These are phyloP conservation scores for Drosophila robusta DNA, from an alignment of 2,888 invertebrate species.

Conservation along the genomic window DNA sequence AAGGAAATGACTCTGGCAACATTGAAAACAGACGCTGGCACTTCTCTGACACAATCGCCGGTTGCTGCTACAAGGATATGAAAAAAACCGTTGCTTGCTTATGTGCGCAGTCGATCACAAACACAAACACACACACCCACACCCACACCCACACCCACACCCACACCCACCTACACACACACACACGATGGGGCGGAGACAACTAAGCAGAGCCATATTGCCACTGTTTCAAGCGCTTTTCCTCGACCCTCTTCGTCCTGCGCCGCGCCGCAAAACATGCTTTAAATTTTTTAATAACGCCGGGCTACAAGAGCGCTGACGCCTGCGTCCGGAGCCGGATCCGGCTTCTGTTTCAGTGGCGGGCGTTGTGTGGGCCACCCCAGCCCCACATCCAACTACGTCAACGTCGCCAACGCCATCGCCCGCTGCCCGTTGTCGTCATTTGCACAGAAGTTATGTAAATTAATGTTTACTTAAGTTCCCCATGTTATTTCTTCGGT, in stretches of 20 bases:
- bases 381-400: conserved; percentile 13
- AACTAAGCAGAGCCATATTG: conserved; percentile 77
- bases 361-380: conserved; percentile 31
- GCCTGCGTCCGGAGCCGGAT: conserved; percentile 63
- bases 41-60: conserved; percentile 72
- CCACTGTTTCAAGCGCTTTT: conserved; percentile 42
- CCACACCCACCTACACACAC: conserved; percentile 39
- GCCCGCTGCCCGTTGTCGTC: conserved; percentile 68
- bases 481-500: conserved; percentile 79
- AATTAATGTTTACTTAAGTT: conserved; percentile 85
- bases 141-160: conserved; percentile 33
- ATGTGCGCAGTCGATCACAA: conserved; percentile 76
- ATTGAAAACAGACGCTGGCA: conserved; percentile 81
- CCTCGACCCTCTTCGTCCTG: conserved; percentile 19
- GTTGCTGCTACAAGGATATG: conserved; percentile 67
- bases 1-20: conserved; percentile 78
- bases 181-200: conserved; percentile 62
- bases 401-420: background rate
- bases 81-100: conserved; percentile 58
- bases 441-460: conserved; percentile 84
- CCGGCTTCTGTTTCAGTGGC: conserved; percentile 62
- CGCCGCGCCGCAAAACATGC: conserved; percentile 81
- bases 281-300: conserved; percentile 84
- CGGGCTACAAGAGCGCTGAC: conserved; percentile 69
- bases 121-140: conserved; percentile 50